Evolutionary conservation across 2,888 invertebrate species (phyloP), one percentile per base, ranked within the genome.

Genomic region (Pocota personata): DNA sequence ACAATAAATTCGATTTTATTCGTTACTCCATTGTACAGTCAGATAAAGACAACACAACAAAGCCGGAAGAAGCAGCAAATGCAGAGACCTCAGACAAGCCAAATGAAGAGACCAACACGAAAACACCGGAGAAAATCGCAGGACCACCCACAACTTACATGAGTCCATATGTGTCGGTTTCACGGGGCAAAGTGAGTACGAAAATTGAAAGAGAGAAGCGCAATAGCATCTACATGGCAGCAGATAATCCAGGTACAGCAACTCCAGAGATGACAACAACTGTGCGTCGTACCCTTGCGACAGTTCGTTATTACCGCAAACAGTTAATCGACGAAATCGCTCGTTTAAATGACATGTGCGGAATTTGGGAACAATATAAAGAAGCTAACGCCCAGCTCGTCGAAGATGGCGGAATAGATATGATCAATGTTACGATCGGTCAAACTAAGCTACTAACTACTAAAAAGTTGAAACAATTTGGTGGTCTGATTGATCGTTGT

Each of bases 381-480:
- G 55, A 35, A 0, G 77, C 89, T 3, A 88, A 92, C 67, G 78
- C 89, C 8, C 83, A 89, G 2, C 90, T 93, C 0, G 93, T 93
- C 80, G 88, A 89, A 52, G 89, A 88, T 1, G 89, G 88, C 0
- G 91, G 90, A 19, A 89, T 90, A 3, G 94, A 94, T 87, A 92
- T 94, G 90, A 94, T 97, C 19, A 93, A 95, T 89, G 95, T 95
- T 27, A 94, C 96, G 0, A 93, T 96, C 73, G 97, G 97, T 0
- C 96, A 97, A 92, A 95, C 96, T 0, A 94, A 94, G 78, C 92
- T 97, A n/a, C 92, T 97, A 3, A 93, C 95, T 1, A 93, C 93
- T 10, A 95, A 96, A 89, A 97, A 97, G 90, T 95, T 97, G 88
- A 93, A 94, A 89, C 95, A 96, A 90, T 97, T 97, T 89, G 92